phyloP scores from a whole-genome alignment of 30 jellyfish, hydroid and myxozoan genomes.

The Cassiopea andromeda region DNA sequence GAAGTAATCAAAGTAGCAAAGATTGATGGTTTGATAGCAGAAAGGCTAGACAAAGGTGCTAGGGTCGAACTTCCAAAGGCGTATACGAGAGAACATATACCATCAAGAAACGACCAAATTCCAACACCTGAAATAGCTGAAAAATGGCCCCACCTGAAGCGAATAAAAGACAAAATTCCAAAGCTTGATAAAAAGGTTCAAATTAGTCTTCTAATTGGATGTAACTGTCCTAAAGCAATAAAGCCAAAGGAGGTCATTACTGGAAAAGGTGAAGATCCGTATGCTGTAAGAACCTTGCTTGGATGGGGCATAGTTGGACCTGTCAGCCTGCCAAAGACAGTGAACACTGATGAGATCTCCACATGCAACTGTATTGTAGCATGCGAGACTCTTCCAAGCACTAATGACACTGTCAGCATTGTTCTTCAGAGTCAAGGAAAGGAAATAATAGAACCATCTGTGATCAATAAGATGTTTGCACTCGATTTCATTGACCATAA shows the following conservation, averaged over 20 bases:
- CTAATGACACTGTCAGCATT: not conserved
- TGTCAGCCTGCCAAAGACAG: not conserved
- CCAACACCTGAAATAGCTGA: conserved; percentile 25
- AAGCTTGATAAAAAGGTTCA: not conserved
- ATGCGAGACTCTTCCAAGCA: not conserved
- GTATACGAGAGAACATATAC: conserved; percentile 6
- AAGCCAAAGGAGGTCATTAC: conserved; percentile 5
- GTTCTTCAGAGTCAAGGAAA: not conserved
- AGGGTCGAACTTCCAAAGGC: conserved; percentile 24
- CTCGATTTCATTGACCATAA: not conserved
- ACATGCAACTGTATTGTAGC: not conserved
- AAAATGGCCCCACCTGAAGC: conserved; percentile 40
- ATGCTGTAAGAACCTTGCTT: conserved; percentile 39
- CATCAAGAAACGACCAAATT: conserved; percentile 17
- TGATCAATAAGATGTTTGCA: not conserved
- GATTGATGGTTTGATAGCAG: conserved; percentile 36
- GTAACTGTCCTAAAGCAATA: conserved; percentile 36
- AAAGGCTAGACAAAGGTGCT: conserved; percentile 1
- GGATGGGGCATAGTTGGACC: conserved; percentile 60
- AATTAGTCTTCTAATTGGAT: conserved; percentile 33
- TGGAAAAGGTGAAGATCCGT: conserved; percentile 13
- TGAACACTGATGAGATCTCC: not conserved
- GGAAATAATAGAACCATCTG: not conserved
- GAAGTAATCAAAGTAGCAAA: not conserved
- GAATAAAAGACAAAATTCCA: not conserved